These are phyloP conservation scores for Proterorhinus semilunaris DNA, from an alignment of 2,113 vertebrate genomes.

Conservation along the genomic window DNA sequence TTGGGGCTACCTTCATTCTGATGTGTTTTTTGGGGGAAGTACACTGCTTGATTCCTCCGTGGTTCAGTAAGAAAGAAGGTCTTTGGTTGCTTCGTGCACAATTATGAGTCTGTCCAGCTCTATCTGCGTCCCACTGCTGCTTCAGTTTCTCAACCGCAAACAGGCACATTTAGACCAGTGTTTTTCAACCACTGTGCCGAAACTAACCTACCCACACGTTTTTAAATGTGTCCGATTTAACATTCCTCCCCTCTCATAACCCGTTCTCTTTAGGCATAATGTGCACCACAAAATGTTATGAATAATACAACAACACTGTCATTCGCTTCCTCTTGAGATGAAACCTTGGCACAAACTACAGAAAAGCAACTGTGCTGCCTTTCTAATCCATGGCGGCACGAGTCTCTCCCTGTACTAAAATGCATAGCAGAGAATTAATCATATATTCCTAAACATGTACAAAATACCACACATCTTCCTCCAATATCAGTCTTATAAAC, in stretches of 20 bases:
- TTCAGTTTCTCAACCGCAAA: too few relatives aligned
- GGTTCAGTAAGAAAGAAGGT: too few relatives aligned
- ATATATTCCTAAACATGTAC: too few relatives aligned
- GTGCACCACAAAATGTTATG: background rate
- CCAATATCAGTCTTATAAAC: background rate
- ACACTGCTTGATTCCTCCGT: too few relatives aligned
- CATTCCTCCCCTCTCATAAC: background rate
- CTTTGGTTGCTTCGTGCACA: too few relatives aligned
- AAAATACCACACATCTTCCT: background rate
- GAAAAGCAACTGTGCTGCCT: background rate
- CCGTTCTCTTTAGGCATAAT: conserved; percentile 1
- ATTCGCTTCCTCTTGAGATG: background rate
- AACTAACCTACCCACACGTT: background rate
- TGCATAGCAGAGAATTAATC: background rate
- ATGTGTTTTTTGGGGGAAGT: too few relatives aligned
- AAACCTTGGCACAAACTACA: background rate
- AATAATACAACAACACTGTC: conserved; percentile 3
- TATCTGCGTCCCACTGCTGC: too few relatives aligned
- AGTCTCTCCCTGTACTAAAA: background rate
- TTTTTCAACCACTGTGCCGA: too few relatives aligned
- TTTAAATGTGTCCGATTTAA: background rate
- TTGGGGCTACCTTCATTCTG: too few relatives aligned
- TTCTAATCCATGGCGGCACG: background rate
- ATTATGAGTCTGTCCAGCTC: too few relatives aligned
- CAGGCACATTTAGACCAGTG: too few relatives aligned